These are phyloP conservation scores for Apeltes quadracus DNA, from an alignment of 2,113 vertebrate genomes.

Conservation along the genomic window DNA sequence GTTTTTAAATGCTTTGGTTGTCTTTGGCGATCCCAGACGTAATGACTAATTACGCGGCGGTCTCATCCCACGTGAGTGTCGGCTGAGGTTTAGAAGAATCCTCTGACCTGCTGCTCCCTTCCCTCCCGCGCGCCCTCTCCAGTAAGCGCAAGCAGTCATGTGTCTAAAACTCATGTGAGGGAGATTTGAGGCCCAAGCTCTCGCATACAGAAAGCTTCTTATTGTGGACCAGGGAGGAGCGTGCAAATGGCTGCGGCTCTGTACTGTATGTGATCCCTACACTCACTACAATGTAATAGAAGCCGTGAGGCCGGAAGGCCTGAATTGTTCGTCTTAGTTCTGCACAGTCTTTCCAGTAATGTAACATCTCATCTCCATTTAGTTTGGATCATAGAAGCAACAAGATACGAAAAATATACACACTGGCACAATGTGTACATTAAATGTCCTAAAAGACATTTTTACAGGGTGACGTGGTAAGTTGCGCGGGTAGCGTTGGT, in stretches of 20 bases:
- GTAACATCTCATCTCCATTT: neutral
- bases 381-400: neutral
- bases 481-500: neutral
- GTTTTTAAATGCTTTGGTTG: neutral
- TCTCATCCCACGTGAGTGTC: constrained; percentile 72
- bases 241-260: constrained; percentile 21
- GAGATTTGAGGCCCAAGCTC: constrained; percentile 80
- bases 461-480: constrained; percentile 5
- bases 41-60: constrained; percentile 48
- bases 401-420: neutral
- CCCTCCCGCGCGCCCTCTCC: constrained; percentile 55
- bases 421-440: neutral
- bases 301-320: neutral
- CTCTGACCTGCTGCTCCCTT: constrained; percentile 62
- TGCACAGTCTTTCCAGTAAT: neutral
- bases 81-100: constrained; percentile 68
- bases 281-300: neutral
- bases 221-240: constrained; percentile 51
- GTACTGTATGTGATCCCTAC: constrained; percentile 10
- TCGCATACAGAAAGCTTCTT: constrained; percentile 62
- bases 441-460: neutral
- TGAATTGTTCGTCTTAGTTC: neutral
- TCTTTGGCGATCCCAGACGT: neutral
- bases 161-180: constrained; percentile 88
- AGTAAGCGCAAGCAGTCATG: constrained; percentile 81